Evolutionary conservation across 2,888 invertebrate species (phyloP), one percentile per base, ranked within the genome.

Genomic region (Neocrepidodera transversa): DNA sequence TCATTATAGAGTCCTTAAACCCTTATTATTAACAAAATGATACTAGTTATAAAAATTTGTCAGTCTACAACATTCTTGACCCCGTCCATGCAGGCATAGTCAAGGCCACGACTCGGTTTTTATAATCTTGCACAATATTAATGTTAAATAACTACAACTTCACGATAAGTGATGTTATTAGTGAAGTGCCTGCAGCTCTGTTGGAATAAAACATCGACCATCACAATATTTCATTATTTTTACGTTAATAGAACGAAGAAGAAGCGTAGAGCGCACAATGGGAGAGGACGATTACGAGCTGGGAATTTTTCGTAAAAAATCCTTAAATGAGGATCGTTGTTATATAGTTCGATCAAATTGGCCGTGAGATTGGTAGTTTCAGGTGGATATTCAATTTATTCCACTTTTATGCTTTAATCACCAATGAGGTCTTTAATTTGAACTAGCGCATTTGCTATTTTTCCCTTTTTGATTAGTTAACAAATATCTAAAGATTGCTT

Each of bases 221-320:
- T 69, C 68, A 67, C 67, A 67, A 68, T 69, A 69, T 67, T 69
- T 69, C 65, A 69, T 68, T 58, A 68, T 63, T 68, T 66, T 68
- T 62, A 65, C 60, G 49, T 51, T 60, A 60, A 62, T 63, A 47
- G 51, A 58, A 55, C 47, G 59, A 62, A 59, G 58, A 58, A 59
- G 58, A 52, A 53, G 53, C 53, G 49, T 55, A 43, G 40, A 40
- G 48, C 45, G 60, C 60, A 60, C 60, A 52, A 56, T 60, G 35
- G 51, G 48, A 60, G 45, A n/a, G 23, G 48, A 45, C 38, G 51
- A 38, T 55, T 51, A 40, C 38, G 38, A 51, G 47, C 28, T 47
- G 43, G 38, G 51, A 49, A 35, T 45, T 59, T 59, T 54, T 53
- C n/a, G 23, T n/a, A 49, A 35, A 57, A 43, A 50, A 50, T 49